Evolutionary conservation across 2,797 vertebrate genomes (phyloP).

Genomic region (Pseudomugil gertrudae): DNA sequence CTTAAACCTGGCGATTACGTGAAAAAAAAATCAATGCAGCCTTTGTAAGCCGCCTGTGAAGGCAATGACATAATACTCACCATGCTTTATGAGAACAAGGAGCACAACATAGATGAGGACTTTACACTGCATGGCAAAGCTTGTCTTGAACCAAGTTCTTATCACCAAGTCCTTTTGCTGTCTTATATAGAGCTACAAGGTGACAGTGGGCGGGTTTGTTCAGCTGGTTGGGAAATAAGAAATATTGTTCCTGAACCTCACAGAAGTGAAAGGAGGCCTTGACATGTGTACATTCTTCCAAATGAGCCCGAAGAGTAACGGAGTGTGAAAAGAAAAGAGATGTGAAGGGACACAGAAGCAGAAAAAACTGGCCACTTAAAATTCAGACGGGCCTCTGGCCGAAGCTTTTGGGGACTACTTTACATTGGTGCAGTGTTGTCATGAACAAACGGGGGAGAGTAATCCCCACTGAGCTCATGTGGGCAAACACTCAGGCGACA

Average conservation of each 20-base stretch:
- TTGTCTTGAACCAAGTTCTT: conserved; percentile 72
- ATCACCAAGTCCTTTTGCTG: conserved; percentile 66
- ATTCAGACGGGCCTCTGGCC: conserved; percentile 78
- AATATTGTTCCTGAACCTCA: conserved; percentile 62
- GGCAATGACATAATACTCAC: conserved; percentile 73
- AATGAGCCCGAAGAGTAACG: conserved; percentile 45
- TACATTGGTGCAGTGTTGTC: conserved; percentile 82
- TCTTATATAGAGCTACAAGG: conserved; percentile 65
- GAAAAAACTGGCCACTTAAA: conserved; percentile 79
- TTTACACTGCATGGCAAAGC: conserved; percentile 80
- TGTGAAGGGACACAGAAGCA: conserved; percentile 66
- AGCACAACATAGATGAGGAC: conserved; percentile 75
- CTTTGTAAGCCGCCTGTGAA: conserved; percentile 20
- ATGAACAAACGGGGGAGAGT: conserved; percentile 71
- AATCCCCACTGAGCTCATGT: conserved; percentile 68
- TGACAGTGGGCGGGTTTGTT: conserved; percentile 67
- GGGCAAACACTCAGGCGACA: conserved; percentile 69
- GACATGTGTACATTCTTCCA: conserved; percentile 55
- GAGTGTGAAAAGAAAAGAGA: conserved; percentile 49
- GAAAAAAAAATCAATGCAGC: conserved; percentile 21
- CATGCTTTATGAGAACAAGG: conserved; percentile 73
- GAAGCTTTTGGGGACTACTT: conserved; percentile 80
- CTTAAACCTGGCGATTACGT: conserved; percentile 13
- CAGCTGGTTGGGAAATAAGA: conserved; percentile 60
- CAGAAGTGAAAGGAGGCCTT: conserved; percentile 61